Conservation (phyloP, 2,888 invertebrate species). For the Rhagonycha lutea region DNA sequence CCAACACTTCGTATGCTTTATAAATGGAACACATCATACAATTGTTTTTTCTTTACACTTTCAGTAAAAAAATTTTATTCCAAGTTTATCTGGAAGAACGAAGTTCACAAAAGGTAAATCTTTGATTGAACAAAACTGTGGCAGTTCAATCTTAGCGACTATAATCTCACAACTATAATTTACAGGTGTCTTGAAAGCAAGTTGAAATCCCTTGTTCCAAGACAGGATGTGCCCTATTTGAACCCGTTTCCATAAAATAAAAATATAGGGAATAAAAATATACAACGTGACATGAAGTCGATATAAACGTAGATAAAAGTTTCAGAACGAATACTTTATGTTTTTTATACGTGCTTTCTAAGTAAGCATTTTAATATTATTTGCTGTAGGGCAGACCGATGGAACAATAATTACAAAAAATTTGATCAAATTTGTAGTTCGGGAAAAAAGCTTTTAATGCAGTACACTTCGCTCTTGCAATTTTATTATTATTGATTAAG, state of each 20-base stretch:
- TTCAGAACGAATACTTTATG: constrained; percentile 40
- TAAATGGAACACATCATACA: constrained; percentile 16
- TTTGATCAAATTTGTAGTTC: neutral
- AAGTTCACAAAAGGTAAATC: neutral
- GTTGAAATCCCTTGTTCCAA: constrained; percentile 37
- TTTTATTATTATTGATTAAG: neutral
- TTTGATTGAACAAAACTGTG: constrained; percentile 9
- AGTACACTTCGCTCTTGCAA: neutral
- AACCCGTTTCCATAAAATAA: constrained; percentile 42
- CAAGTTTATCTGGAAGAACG: neutral
- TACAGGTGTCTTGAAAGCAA: constrained; percentile 33
- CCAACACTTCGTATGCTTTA: constrained; percentile 25
- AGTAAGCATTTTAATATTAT: constrained; percentile 25
- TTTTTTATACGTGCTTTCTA: constrained; percentile 39
- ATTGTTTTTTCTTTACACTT: constrained; percentile 11
- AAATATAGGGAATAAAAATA: constrained; percentile 45
- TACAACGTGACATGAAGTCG: constrained; percentile 42
- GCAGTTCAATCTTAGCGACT: constrained; percentile 18
- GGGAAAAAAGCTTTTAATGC: neutral
- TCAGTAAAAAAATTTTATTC: neutral
- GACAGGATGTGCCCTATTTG: constrained; percentile 40
- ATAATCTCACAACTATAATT: constrained; percentile 21
- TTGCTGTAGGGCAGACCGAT: neutral
- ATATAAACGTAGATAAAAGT: constrained; percentile 43
- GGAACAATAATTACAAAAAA: neutral